These are phyloP conservation scores for Brachymystax lenok DNA, from an alignment of 2,797 vertebrate species.

Conservation along the genomic window DNA sequence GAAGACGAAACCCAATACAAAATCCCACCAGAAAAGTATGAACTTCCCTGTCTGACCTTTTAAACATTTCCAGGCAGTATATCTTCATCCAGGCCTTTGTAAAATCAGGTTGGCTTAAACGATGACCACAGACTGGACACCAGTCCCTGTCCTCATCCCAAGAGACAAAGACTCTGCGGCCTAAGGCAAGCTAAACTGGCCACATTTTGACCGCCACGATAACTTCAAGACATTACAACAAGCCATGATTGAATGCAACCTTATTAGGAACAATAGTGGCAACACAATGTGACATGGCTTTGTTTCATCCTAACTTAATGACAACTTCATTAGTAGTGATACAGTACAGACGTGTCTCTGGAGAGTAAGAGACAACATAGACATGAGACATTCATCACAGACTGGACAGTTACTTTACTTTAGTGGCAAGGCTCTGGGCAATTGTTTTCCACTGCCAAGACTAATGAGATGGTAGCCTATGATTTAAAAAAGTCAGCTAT, in stretches of 20 bases:
- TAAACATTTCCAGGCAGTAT: conserved; percentile 33
- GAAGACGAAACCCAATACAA: neutral
- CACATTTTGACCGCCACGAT: conserved; percentile 52
- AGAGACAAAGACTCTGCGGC: conserved; percentile 36
- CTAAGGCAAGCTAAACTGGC: conserved; percentile 19
- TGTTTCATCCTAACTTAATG: conserved; percentile 43
- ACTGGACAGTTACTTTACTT: conserved; percentile 8
- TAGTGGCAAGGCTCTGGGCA: too few species aligned
- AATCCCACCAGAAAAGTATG: conserved; percentile 40
- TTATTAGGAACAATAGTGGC: conserved; percentile 53
- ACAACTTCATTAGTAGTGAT: conserved; percentile 53
- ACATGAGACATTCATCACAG: conserved; percentile 46
- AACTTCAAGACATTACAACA: conserved; percentile 34
- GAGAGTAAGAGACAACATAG: conserved; percentile 33
- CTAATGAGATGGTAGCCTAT: too few species aligned
- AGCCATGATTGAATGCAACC: conserved; percentile 41
- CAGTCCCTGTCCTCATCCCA: conserved; percentile 48
- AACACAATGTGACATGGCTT: conserved; percentile 40
- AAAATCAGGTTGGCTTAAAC: conserved; percentile 56
- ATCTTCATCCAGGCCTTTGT: conserved; percentile 51
- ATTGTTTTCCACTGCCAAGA: too few species aligned
- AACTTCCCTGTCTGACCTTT: conserved; percentile 62
- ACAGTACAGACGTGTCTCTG: conserved; percentile 30
- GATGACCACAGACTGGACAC: conserved; percentile 35
- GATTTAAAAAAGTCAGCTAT: too few species aligned